These are phyloP conservation scores for Pica pica DNA, from an alignment of 2,113 vertebrate genomes.

Conservation along the genomic window DNA sequence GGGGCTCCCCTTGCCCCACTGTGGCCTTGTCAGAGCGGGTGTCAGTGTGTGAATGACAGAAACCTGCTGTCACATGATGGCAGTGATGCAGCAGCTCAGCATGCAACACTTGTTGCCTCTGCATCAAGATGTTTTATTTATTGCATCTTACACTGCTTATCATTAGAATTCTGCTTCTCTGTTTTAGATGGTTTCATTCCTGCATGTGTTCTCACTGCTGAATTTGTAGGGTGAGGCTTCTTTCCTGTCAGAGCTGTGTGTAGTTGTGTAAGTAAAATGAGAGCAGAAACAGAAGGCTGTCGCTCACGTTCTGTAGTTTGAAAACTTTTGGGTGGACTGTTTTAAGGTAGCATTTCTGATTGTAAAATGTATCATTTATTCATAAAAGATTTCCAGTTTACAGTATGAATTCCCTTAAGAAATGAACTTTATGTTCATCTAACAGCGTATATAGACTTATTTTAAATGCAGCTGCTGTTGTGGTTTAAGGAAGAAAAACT, in stretches of 20 bases:
- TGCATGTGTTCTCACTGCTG: not conserved
- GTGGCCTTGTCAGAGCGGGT: not conserved
- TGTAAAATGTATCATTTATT: not conserved
- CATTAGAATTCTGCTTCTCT: not conserved
- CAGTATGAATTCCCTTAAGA: not conserved
- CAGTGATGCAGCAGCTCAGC: not conserved
- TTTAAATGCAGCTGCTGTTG: not conserved
- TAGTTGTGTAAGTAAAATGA: not conserved
- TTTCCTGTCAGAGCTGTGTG: not conserved
- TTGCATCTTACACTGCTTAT: not conserved
- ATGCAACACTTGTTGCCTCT: not conserved
- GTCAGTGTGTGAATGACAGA: not conserved
- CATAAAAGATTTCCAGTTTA: not conserved
- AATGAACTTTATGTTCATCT: not conserved
- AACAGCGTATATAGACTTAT: not conserved
- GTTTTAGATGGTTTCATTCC: not conserved
- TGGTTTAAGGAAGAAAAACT: not conserved
- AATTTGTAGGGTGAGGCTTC: not conserved
- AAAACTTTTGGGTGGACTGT: not conserved
- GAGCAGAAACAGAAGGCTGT: not conserved
- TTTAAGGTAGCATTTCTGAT: not conserved
- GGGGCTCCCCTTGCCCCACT: accelerated
- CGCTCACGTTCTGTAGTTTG: not conserved
- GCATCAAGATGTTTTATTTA: not conserved
- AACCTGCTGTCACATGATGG: not conserved